Percentiles rank a stretch among this genome's conserved stretches.
These are phyloP conservation scores for Rousettus madagascariensis DNA, from an alignment of 2,797 vertebrate species.

Conservation along the genomic window DNA sequence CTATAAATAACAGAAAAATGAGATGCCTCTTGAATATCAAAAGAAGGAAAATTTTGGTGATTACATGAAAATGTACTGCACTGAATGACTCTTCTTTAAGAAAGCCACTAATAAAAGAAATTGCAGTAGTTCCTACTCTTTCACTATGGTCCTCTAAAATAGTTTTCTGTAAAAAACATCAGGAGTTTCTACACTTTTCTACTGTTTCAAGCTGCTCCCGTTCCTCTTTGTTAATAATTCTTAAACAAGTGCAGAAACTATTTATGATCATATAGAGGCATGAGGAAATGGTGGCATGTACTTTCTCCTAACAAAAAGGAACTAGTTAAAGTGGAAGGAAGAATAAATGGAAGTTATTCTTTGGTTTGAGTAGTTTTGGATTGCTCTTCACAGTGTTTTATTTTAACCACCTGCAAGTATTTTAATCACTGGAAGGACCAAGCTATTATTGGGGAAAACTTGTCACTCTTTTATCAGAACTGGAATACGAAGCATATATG, in stretches of 20 bases:
- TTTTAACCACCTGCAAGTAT: slow-evolving; percentile 92
- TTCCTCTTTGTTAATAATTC: slow-evolving; percentile 87
- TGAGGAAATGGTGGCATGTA: slow-evolving; percentile 93
- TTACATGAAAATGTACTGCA: too few species aligned
- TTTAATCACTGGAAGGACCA: slow-evolving; percentile 91
- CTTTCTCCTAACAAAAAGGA: slow-evolving; percentile 91
- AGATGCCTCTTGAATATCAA: too few species aligned
- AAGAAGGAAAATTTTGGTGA: too few species aligned
- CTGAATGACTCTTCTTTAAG: too few species aligned
- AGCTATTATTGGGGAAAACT: slow-evolving; percentile 91
- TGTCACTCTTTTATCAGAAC: slow-evolving; percentile 88
- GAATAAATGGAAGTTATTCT: slow-evolving; percentile 89
- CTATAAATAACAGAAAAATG: too few species aligned
- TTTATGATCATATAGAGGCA: slow-evolving; percentile 90
- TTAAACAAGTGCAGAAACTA: slow-evolving; percentile 92
- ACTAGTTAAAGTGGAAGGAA: slow-evolving; percentile 85
- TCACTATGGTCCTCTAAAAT: too few species aligned
- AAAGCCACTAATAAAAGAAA: too few species aligned
- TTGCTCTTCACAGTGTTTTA: slow-evolving; percentile 87
- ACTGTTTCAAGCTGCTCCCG: too few species aligned
- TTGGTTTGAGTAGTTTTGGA: slow-evolving; percentile 82
- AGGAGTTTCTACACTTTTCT: too few species aligned
- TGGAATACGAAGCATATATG: slow-evolving; percentile 88
- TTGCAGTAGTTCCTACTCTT: too few species aligned
- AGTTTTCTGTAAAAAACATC: too few species aligned